These are phyloP conservation scores for Amblyornis subalaris DNA, from an alignment of 2,113 vertebrate genomes.

Conservation along the genomic window DNA sequence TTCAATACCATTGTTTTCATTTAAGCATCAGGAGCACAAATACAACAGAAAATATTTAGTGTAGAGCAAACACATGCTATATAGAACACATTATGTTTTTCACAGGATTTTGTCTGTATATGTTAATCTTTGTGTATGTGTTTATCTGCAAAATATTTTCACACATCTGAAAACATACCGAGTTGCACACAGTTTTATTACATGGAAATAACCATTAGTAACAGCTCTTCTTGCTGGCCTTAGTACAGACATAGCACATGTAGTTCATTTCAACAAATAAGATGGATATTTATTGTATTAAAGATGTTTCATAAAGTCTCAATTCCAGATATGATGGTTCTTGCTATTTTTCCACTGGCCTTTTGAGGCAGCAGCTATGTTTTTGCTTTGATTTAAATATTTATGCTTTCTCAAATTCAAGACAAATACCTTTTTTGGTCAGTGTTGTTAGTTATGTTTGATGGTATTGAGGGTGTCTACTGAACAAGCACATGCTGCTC, in stretches of 20 bases:
- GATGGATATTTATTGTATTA: neutral
- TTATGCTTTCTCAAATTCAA: conserved; percentile 19
- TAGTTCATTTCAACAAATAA: neutral
- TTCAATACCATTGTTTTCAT: neutral
- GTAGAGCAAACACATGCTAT: neutral
- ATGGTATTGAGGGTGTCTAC: neutral
- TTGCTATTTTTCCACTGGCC: neutral
- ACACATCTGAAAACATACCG: neutral
- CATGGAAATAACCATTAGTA: neutral
- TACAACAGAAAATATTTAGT: neutral
- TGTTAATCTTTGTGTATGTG: neutral
- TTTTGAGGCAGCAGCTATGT: neutral
- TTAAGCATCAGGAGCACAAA: neutral
- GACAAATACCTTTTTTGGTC: conserved; percentile 13
- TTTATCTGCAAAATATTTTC: neutral
- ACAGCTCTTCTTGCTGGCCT: neutral
- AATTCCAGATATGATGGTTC: neutral
- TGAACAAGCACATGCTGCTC: neutral
- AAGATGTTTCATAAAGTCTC: neutral
- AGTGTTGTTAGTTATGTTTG: neutral
- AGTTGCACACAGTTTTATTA: neutral
- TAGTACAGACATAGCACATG: neutral
- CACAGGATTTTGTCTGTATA: neutral
- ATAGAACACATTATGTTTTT: neutral
- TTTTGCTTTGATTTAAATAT: conserved; percentile 31